Conservation (phyloP, 2,113 vertebrate genomes). For the Phylloscopus trochilus region DNA sequence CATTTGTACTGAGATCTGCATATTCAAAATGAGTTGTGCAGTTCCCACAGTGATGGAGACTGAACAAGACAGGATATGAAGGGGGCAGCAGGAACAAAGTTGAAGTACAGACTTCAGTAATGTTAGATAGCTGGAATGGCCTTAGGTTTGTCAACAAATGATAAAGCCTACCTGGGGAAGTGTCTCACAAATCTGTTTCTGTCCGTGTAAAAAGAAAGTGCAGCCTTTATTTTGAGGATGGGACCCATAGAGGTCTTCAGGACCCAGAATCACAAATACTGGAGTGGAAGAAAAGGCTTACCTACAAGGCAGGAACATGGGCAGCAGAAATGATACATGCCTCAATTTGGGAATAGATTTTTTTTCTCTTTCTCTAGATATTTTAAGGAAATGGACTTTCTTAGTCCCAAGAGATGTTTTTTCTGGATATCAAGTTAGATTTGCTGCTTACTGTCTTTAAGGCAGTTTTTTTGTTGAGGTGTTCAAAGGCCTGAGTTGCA, state of each 20-base stretch:
- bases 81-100: not conserved
- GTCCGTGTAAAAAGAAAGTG: not conserved
- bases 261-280: not conserved
- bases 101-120: not conserved
- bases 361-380: not conserved
- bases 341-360: not conserved
- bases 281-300: not conserved
- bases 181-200: not conserved
- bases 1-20: not conserved
- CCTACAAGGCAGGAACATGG: not conserved
- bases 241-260: not conserved
- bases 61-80: not conserved
- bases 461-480: not conserved
- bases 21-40: not conserved
- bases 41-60: not conserved
- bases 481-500: not conserved
- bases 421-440: not conserved
- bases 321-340: not conserved
- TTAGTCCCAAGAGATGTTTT: not conserved
- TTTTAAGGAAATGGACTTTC: not conserved
- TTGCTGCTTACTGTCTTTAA: not conserved
- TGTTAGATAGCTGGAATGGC: not conserved
- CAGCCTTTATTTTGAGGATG: not conserved
- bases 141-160: not conserved
- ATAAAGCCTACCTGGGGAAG: not conserved